Percentiles rank a stretch among this genome's conserved stretches.
Evolutionary conservation across 1,140 invertebrate genomes (phyloP).

Genomic region (Aricia agestis): DNA sequence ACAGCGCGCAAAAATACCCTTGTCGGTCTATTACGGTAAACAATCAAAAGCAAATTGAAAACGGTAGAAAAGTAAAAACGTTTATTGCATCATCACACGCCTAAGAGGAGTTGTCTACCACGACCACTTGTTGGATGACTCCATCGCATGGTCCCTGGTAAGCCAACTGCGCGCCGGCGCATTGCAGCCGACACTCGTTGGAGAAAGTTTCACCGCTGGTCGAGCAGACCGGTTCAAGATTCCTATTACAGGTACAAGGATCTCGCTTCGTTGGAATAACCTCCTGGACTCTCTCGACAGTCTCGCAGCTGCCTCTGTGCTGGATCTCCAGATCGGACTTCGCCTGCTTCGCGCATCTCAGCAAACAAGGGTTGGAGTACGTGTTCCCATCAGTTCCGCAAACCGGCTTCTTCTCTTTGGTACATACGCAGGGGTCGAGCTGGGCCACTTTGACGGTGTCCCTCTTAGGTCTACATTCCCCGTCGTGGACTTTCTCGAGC

Average conservation of each 20-base stretch:
- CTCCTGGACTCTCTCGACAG: neutral
- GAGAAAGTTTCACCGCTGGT: slow-evolving; percentile 42
- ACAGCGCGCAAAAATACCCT: too few relatives aligned
- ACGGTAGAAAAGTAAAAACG: neutral
- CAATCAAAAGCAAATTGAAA: neutral
- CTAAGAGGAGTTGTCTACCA: neutral
- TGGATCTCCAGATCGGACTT: slow-evolving; percentile 29
- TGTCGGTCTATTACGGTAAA: too few relatives aligned
- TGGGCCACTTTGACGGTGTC: slow-evolving; percentile 28
- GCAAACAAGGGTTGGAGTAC: slow-evolving; percentile 72
- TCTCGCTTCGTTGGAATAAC: neutral
- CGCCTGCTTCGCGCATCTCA: slow-evolving; percentile 49
- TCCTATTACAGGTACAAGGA: slow-evolving; percentile 34
- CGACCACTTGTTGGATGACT: neutral
- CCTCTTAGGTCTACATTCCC: slow-evolving; percentile 29
- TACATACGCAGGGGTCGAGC: slow-evolving; percentile 33
- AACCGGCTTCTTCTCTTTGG: slow-evolving; percentile 54
- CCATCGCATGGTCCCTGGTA: slow-evolving; percentile 30
- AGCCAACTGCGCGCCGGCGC: slow-evolving; percentile 30
- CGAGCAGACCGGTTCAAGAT: slow-evolving; percentile 38
- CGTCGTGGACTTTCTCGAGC: neutral
- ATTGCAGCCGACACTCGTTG: slow-evolving; percentile 45
- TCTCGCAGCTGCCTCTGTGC: slow-evolving; percentile 27
- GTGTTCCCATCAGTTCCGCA: slow-evolving; percentile 72
- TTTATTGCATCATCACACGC: neutral